Conservation (phyloP, 2,113 vertebrate genomes). For the Thamnophis sirtalis region DNA sequence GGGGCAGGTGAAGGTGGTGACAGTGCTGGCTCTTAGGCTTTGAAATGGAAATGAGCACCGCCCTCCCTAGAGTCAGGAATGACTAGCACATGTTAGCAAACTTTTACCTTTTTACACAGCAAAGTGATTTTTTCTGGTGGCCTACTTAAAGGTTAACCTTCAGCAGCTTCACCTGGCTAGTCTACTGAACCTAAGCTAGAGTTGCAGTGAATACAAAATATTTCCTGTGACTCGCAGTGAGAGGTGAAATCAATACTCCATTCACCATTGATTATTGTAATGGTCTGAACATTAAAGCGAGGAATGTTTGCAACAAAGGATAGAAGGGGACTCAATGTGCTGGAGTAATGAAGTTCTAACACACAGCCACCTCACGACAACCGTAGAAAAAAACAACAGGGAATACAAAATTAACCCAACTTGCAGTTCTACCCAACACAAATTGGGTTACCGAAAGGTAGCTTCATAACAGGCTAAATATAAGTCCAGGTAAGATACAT, state of each 20-base stretch:
- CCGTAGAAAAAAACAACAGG: constrained; percentile 14
- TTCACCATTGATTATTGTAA: neutral
- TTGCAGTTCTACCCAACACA: constrained; percentile 63
- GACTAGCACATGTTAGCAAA: no score
- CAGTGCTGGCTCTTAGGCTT: no score
- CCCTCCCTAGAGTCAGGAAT: no score
- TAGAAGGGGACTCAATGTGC: constrained; percentile 22
- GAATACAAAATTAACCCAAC: constrained; percentile 51
- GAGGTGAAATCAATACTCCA: neutral
- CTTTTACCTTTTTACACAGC: no score
- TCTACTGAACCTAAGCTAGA: neutral
- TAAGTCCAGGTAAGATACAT: constrained; percentile 66
- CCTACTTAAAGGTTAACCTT: neutral
- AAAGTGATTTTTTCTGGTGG: neutral
- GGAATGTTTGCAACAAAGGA: constrained; percentile 25
- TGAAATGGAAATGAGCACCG: no score
- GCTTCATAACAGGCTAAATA: constrained; percentile 70
- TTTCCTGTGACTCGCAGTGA: neutral
- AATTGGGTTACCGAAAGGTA: constrained; percentile 69
- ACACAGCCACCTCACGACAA: constrained; percentile 27
- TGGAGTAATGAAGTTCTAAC: constrained; percentile 19
- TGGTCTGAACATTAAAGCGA: neutral
- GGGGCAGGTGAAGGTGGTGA: neutral
- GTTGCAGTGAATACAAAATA: neutral
- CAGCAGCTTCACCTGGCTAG: neutral